phyloP scores from a whole-genome alignment of 2,888 invertebrate species.

The Drosophila ochracea region DNA sequence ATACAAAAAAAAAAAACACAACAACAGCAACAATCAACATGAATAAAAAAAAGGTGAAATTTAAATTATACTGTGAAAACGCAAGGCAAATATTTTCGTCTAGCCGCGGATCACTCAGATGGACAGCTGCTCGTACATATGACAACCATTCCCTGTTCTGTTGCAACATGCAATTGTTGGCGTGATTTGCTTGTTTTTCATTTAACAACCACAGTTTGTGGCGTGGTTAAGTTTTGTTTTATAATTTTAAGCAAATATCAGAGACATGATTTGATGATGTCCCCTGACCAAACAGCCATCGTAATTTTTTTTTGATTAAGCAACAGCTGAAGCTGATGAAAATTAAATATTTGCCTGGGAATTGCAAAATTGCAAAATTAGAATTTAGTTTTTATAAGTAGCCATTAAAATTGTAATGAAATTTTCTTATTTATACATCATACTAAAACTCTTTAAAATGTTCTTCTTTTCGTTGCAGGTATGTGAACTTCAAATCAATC shows the following conservation, averaged over 20 bases:
- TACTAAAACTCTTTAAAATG: neutral
- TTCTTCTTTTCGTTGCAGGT: conserved; percentile 45
- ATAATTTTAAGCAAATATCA: conserved; percentile 74
- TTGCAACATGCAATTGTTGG: conserved; percentile 38
- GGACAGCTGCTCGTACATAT: conserved; percentile 41
- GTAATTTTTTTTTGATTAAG: conserved; percentile 6
- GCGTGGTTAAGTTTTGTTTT: conserved; percentile 62
- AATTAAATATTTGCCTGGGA: neutral
- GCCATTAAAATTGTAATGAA: neutral
- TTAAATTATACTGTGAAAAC: conserved; percentile 70
- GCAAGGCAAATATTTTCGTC: conserved; percentile 78
- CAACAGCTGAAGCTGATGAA: neutral
- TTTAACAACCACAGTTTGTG: conserved; percentile 70
- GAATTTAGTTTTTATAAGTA: neutral
- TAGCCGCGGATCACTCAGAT: conserved; percentile 60
- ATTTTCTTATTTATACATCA: neutral
- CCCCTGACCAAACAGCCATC: conserved; percentile 5
- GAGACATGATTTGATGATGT: conserved; percentile 28
- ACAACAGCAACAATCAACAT: neutral
- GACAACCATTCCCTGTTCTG: conserved; percentile 1
- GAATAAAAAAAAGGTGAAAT: conserved; percentile 37
- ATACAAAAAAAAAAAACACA: conserved; percentile 8
- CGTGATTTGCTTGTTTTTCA: conserved; percentile 77
- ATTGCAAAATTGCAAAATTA: neutral
- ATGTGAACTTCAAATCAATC: conserved; percentile 24